Evolutionary conservation across 2,888 invertebrate genomes (phyloP).

Genomic region (Harpagoxenus sublaevis): DNA sequence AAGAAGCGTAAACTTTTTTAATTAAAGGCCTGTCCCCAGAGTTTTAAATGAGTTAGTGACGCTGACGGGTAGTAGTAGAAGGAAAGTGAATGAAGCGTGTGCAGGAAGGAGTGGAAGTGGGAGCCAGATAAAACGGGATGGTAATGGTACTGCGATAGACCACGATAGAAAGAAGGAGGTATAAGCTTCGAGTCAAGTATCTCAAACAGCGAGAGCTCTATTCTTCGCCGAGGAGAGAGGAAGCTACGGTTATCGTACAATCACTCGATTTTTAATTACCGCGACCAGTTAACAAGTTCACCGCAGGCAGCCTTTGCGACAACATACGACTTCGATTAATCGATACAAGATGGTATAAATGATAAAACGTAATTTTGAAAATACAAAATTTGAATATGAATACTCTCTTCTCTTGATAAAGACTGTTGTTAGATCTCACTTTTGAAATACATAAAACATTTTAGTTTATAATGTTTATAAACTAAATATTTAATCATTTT

Average conservation of each 20-base stretch:
- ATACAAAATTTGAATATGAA: not conserved
- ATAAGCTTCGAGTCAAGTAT: slow-evolving; percentile 22
- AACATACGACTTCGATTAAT: not conserved
- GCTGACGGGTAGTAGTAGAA: slow-evolving; percentile 60
- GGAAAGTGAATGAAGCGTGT: slow-evolving; percentile 36
- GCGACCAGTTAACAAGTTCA: slow-evolving; percentile 37
- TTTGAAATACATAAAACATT: not conserved
- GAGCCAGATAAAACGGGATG: slow-evolving; percentile 16
- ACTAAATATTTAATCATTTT: not conserved
- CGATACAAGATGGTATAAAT: not conserved
- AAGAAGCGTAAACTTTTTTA: slow-evolving; percentile 82
- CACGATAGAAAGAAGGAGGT: not conserved
- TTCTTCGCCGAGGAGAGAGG: slow-evolving; percentile 5
- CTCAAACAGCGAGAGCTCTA: slow-evolving; percentile 2
- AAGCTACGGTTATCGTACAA: slow-evolving; percentile 26
- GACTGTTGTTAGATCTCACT: not conserved
- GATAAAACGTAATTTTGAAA: not conserved
- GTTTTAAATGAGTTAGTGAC: slow-evolving; percentile 80
- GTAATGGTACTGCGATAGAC: slow-evolving; percentile 33
- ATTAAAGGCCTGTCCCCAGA: slow-evolving; percentile 79
- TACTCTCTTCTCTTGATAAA: not conserved
- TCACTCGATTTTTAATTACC: slow-evolving; percentile 41
- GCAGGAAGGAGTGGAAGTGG: slow-evolving; percentile 17
- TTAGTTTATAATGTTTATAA: not conserved
- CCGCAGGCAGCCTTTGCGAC: not conserved